Conservation (phyloP, 2,888 invertebrate genomes). For the Aphodius granarius region DNA sequence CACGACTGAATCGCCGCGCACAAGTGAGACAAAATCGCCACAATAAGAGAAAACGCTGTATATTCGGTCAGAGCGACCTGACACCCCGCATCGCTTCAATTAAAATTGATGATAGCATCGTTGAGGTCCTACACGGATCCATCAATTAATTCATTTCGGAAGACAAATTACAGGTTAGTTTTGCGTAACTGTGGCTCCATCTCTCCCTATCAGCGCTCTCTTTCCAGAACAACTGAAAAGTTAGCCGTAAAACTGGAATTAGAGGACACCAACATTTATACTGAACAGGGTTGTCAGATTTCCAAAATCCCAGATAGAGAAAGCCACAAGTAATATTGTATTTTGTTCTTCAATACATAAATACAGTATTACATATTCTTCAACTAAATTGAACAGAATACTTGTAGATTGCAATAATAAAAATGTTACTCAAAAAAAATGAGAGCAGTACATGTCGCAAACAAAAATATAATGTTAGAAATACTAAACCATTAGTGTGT, state of each 20-base stretch:
- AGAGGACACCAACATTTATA: no score
- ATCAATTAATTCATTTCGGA: constrained; percentile 28
- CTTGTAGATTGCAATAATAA: no score
- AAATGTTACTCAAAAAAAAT: no score
- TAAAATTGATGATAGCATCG: constrained; percentile 24
- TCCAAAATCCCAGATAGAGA: no score
- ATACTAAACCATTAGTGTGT: no score
- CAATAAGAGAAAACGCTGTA: constrained; percentile 7
- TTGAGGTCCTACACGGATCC: constrained; percentile 22
- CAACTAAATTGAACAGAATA: no score
- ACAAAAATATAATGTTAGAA: no score
- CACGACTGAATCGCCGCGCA: neutral
- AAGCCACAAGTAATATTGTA: no score
- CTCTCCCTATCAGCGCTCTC: constrained; percentile 8
- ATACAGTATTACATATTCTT: no score
- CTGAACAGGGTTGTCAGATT: no score
- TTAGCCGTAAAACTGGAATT: constrained; percentile 25
- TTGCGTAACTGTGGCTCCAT: constrained; percentile 17
- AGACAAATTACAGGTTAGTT: constrained; percentile 27
- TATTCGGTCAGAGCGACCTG: neutral
- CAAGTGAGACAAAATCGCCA: neutral
- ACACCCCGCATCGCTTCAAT: constrained; percentile 10
- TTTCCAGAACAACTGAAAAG: constrained; percentile 15
- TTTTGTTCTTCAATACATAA: no score
- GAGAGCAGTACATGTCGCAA: no score